Conservation (phyloP, 2,888 invertebrate species). For the Emmelina monodactyla region DNA sequence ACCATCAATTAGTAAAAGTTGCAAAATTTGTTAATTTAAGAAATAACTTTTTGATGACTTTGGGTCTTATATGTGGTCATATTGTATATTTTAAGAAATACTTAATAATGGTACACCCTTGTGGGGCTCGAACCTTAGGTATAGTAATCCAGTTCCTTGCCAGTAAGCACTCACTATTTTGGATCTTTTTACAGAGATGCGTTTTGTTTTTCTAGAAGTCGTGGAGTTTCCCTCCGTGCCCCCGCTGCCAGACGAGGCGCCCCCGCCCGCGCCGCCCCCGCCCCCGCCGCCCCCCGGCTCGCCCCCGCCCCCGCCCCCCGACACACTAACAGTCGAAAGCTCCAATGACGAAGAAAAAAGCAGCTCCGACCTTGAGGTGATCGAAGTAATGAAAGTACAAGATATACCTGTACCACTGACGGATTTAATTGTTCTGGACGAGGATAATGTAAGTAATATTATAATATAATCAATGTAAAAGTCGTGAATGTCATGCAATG, state of each 20-base stretch:
- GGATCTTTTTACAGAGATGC: too few relatives aligned
- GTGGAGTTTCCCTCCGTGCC: constrained; percentile 47
- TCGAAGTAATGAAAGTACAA: constrained; percentile 28
- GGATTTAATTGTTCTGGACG: constrained; percentile 30
- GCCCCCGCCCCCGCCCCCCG: constrained; percentile 13
- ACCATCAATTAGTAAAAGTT: too few relatives aligned
- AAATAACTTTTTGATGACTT: too few relatives aligned
- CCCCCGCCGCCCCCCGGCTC: constrained; percentile 17
- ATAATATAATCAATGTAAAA: too few relatives aligned
- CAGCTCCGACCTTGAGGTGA: constrained; percentile 27
- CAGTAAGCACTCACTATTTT: too few relatives aligned
- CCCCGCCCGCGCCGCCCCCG: constrained; percentile 30
- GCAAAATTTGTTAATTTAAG: too few relatives aligned
- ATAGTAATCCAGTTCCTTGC: too few relatives aligned
- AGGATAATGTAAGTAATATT: constrained; percentile 34
- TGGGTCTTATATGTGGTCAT: too few relatives aligned
- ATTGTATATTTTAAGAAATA: too few relatives aligned
- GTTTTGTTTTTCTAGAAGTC: constrained; percentile 39
- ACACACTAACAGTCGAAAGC: constrained; percentile 5
- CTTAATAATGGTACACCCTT: too few relatives aligned
- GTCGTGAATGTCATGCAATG: too few relatives aligned
- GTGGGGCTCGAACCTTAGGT: too few relatives aligned
- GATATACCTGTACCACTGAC: constrained; percentile 37
- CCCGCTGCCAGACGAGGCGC: constrained; percentile 51
- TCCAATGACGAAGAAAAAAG: constrained; percentile 10